phyloP scores from a whole-genome alignment of 2,113 vertebrate genomes.

The Beaufortia kweichowensis region DNA sequence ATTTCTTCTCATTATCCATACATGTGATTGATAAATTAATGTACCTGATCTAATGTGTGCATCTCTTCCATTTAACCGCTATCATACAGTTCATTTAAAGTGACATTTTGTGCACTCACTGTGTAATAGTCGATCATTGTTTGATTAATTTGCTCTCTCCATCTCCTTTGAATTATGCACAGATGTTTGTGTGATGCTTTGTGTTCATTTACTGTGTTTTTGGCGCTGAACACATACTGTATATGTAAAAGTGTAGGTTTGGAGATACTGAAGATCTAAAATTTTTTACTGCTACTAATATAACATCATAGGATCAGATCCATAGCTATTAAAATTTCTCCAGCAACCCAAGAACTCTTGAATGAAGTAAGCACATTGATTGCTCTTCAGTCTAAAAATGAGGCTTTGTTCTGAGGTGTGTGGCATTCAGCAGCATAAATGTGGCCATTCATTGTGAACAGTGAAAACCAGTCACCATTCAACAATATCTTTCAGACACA shows the following conservation, averaged over 20 bases:
- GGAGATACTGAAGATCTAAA: no score
- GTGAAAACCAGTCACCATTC: conserved; percentile 12
- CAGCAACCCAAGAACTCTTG: not conserved
- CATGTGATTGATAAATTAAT: no score
- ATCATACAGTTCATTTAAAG: not conserved
- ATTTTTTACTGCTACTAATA: no score
- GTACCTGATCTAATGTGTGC: not conserved
- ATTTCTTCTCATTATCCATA: not conserved
- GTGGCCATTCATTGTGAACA: conserved; percentile 6
- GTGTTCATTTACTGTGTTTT: no score
- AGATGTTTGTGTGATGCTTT: no score
- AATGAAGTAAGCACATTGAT: not conserved
- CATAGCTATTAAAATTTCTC: not conserved
- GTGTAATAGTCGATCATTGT: not conserved
- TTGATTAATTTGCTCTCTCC: not conserved
- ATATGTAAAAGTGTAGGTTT: no score
- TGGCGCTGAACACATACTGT: no score
- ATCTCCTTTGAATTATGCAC: not conserved
- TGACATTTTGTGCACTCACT: no score
- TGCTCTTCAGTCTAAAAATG: not conserved
- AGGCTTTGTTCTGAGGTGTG: conserved; percentile 7
- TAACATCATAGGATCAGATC: not conserved
- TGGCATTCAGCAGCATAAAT: not conserved
- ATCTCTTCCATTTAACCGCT: not conserved
- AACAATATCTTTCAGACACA: conserved; percentile 7